These are phyloP conservation scores for Cynodonichthys magdalenae DNA, from an alignment of 2,797 vertebrate genomes.

Conservation along the genomic window DNA sequence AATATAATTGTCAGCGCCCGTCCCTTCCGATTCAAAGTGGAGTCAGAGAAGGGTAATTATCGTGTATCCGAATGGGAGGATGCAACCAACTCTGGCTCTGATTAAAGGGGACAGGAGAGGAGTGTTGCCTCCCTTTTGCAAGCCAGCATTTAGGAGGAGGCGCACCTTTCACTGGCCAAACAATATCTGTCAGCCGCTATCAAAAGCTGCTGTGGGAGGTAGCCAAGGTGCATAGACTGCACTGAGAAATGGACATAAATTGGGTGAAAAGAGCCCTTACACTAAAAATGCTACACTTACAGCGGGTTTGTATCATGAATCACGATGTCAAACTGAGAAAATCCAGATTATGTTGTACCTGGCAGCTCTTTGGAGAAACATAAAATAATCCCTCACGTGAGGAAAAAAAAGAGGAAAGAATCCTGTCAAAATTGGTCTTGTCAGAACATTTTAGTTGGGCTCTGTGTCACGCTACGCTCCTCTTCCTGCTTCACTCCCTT, in stretches of 20 bases:
- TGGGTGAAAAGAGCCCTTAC: conserved; percentile 52
- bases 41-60: conserved; percentile 93
- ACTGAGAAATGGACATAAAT: conserved; percentile 52
- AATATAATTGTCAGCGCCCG: conserved; percentile 84
- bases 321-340: conserved; percentile 20
- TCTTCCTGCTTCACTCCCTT: conserved; percentile 49
- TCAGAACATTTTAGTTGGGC: conserved; percentile 53
- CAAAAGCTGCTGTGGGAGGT: conserved; percentile 66
- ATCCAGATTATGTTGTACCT: conserved; percentile 36
- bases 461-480: conserved; percentile 58
- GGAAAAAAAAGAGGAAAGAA: conserved; percentile 22
- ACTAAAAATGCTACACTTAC: conserved; percentile 35
- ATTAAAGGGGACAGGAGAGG: conserved; percentile 89
- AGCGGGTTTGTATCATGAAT: conserved; percentile 29
- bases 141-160: conserved; percentile 82
- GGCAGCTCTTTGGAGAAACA: conserved; percentile 30
- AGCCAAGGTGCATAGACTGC: conserved; percentile 51
- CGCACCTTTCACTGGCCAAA: conserved; percentile 81
- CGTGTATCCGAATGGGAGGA: conserved; percentile 90
- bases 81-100: conserved; percentile 90
- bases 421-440: conserved; percentile 48
- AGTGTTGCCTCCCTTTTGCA: conserved; percentile 78
- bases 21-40: conserved; percentile 83
- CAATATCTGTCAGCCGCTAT: conserved; percentile 62
- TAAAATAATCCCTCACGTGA: conserved; percentile 29